Conservation (phyloP, 1,140 invertebrate species). For the Dolichoris vasculosae region DNA sequence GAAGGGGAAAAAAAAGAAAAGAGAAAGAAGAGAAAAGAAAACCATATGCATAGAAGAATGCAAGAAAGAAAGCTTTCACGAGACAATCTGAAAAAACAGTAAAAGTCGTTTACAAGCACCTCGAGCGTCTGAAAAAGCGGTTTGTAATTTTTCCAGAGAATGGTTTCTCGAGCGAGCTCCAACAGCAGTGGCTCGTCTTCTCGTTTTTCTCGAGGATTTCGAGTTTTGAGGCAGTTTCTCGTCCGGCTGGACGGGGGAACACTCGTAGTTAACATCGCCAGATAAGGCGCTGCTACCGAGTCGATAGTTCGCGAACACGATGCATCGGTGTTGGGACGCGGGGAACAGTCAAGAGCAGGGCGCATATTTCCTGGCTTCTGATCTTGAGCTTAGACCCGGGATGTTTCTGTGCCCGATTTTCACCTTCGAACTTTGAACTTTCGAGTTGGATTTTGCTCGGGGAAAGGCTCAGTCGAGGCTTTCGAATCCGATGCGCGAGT, state of each 20-base stretch:
- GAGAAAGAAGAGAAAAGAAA: neutral
- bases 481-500: too few relatives aligned
- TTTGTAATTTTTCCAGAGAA: slow-evolving; percentile 22
- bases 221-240: slow-evolving; percentile 38
- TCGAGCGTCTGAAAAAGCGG: slow-evolving; percentile 22
- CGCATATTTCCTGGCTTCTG: slow-evolving; percentile 39
- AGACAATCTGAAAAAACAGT: slow-evolving; percentile 30
- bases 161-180: neutral
- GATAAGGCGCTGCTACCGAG: slow-evolving; percentile 36
- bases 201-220: slow-evolving; percentile 9
- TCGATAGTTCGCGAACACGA: slow-evolving; percentile 49
- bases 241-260: neutral
- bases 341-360: neutral
- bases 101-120: slow-evolving; percentile 36
- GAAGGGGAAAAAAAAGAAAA: neutral
- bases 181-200: neutral
- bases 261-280: slow-evolving; percentile 26
- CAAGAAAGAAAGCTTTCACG: slow-evolving; percentile 5
- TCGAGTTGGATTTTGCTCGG: neutral
- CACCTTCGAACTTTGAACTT: neutral
- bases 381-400: slow-evolving; percentile 36
- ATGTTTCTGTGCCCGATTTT: slow-evolving; percentile 24
- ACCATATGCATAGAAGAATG: neutral
- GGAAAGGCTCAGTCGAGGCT: too few relatives aligned
- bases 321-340: neutral